Conservation (phyloP, 1,140 invertebrate genomes). For the Cecropterus lyciades region DNA sequence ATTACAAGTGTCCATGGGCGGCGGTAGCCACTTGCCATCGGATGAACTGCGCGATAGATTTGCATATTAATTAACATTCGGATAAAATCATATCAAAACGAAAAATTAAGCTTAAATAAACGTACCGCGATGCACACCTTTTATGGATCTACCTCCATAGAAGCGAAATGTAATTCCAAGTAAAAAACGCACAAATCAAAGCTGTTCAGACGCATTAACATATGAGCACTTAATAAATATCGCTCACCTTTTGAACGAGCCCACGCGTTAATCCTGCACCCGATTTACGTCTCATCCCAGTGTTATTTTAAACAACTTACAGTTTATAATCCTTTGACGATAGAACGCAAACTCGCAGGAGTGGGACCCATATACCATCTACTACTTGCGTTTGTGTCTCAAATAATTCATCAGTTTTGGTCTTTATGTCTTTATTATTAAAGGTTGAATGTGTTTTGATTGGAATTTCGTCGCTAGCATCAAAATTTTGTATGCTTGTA, state of each 20-base stretch:
- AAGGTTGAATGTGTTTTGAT: conserved; percentile 1
- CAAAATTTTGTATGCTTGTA: conserved; percentile 45
- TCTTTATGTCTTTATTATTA: conserved; percentile 4
- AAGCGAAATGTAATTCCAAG: conserved; percentile 29
- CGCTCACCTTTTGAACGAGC: conserved; percentile 47
- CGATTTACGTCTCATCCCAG: conserved; percentile 43
- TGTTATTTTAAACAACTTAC: conserved; percentile 58
- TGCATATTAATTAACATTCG: too few relatives aligned
- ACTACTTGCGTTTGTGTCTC: conserved; percentile 13
- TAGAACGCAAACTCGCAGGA: conserved; percentile 54
- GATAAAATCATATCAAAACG: too few relatives aligned
- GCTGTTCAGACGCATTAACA: conserved; percentile 49
- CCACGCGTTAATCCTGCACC: conserved; percentile 45
- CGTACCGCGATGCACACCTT: conserved; percentile 8
- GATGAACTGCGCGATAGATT: too few relatives aligned
- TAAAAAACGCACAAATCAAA: conserved; percentile 33
- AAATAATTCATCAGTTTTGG: conserved; percentile 1
- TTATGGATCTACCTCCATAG: conserved; percentile 30
- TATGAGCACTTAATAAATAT: conserved; percentile 61
- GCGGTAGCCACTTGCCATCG: too few relatives aligned
- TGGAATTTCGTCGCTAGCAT: conserved; percentile 3
- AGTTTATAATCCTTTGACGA: conserved; percentile 62
- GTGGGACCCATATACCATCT: conserved; percentile 42
- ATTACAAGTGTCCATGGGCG: too few relatives aligned
- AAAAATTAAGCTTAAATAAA: not conserved